These are phyloP conservation scores for Arrhamphus sclerolepis DNA, from an alignment of 2,797 vertebrate genomes.

Conservation along the genomic window DNA sequence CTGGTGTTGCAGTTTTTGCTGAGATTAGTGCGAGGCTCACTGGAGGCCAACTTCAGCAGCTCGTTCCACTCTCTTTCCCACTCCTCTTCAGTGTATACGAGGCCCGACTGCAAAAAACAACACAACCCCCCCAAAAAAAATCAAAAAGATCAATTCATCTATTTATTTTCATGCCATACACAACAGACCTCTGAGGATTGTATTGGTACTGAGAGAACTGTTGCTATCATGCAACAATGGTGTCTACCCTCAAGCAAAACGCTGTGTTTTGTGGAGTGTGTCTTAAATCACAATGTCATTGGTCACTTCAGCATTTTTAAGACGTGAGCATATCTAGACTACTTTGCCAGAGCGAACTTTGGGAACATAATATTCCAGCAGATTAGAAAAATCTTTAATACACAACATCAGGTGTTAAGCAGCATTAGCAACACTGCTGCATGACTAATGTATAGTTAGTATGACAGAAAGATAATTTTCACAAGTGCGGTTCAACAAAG, in stretches of 20 bases:
- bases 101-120: slow-evolving; percentile 85
- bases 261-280: not conserved
- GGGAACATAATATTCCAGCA: slow-evolving; percentile 52
- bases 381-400: slow-evolving; percentile 59
- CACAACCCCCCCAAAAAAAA: slow-evolving; percentile 8
- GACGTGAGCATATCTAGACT: slow-evolving; percentile 60
- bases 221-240: slow-evolving; percentile 15
- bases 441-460: slow-evolving; percentile 22
- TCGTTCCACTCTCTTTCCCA: slow-evolving; percentile 99
- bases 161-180: no score
- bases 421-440: no score
- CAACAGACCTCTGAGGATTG: no score
- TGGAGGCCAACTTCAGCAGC: slow-evolving; percentile 96
- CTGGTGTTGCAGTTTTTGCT: slow-evolving; percentile 92
- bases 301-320: slow-evolving; percentile 39
- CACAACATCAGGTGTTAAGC: slow-evolving; percentile 43
- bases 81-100: slow-evolving; percentile 97
- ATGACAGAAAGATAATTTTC: slow-evolving; percentile 17
- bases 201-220: not conserved
- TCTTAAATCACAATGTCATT: slow-evolving; percentile 37
- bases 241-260: slow-evolving; percentile 19
- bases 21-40: slow-evolving; percentile 94
- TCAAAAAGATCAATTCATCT: no score
- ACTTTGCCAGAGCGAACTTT: slow-evolving; percentile 56
- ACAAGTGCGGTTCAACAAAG: slow-evolving; percentile 9